Evolutionary conservation across 2,797 vertebrate species (phyloP).

Genomic region (Echiichthys vipera): DNA sequence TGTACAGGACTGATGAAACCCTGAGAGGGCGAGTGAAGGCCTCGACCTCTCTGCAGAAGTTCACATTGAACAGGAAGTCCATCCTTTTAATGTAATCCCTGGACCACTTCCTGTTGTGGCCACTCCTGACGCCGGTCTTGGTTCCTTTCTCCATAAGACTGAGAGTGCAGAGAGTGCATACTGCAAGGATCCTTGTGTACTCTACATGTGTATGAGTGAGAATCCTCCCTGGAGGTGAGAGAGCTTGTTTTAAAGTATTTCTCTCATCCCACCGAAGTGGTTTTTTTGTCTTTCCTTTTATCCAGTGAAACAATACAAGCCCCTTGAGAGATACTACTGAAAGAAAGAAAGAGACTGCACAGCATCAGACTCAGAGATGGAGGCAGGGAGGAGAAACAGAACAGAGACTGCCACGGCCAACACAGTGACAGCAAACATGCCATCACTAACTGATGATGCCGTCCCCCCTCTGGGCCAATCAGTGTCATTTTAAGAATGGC

Average conservation of each 20-base stretch:
- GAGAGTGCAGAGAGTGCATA: neutral
- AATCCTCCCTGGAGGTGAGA: constrained; percentile 15
- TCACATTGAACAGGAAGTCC: constrained; percentile 36
- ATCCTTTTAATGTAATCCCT: constrained; percentile 46
- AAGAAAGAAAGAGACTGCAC: constrained; percentile 7
- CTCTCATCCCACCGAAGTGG: constrained; percentile 23
- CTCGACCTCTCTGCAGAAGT: constrained; percentile 15
- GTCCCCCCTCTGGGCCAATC: constrained; percentile 1
- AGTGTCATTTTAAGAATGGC: neutral
- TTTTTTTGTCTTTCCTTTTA: constrained; percentile 17
- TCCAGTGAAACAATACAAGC: constrained; percentile 42
- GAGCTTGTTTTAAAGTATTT: constrained; percentile 39
- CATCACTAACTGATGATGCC: neutral
- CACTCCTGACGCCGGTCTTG: constrained; percentile 47
- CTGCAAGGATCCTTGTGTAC: constrained; percentile 16
- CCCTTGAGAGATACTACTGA: constrained; percentile 26
- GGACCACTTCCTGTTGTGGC: constrained; percentile 61
- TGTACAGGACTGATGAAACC: neutral
- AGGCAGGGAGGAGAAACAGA: constrained; percentile 10
- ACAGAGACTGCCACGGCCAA: neutral
- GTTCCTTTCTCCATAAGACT: constrained; percentile 43
- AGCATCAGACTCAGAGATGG: constrained; percentile 13
- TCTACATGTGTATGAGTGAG: constrained; percentile 1
- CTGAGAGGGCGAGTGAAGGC: constrained; percentile 12
- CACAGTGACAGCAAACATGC: neutral